Percentiles rank a stretch among this genome's conserved stretches.
Evolutionary conservation across 2,797 vertebrate species (phyloP).

Genomic region (Intellagama lesueurii): DNA sequence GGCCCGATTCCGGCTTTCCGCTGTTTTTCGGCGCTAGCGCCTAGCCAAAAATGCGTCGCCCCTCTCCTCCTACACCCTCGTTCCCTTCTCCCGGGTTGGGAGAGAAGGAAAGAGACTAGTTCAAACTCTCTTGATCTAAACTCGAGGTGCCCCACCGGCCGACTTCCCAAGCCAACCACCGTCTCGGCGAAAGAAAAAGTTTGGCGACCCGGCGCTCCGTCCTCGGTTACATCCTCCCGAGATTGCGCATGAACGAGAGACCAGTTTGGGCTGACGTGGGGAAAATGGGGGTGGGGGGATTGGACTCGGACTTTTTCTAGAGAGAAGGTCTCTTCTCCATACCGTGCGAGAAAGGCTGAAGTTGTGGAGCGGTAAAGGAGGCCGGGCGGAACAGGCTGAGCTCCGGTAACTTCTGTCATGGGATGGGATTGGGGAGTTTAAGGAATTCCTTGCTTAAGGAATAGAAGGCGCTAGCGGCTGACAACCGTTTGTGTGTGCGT

Average conservation of each 20-base stretch:
- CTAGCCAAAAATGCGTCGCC: too few relatives aligned
- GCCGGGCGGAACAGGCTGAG: not conserved
- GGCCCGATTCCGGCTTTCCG: not conserved
- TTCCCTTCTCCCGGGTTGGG: not conserved
- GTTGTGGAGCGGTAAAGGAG: not conserved
- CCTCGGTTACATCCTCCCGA: too few relatives aligned
- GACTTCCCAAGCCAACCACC: too few relatives aligned
- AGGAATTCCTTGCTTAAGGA: too few relatives aligned
- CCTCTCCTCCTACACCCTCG: not conserved
- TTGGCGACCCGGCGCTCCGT: not conserved
- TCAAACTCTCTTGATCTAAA: too few relatives aligned
- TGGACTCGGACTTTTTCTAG: not conserved
- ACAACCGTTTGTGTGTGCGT: not conserved
- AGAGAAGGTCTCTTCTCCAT: too few relatives aligned
- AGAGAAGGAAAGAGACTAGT: not conserved
- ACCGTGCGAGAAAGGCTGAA: not conserved
- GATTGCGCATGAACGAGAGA: too few relatives aligned
- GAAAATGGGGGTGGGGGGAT: not conserved
- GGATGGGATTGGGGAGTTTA: not conserved
- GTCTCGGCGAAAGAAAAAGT: not conserved
- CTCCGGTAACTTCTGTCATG: slow-evolving; percentile 1
- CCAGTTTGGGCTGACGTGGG: not conserved
- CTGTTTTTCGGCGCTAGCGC: too few relatives aligned
- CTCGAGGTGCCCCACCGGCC: too few relatives aligned
- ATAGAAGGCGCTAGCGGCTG: not conserved